These are phyloP conservation scores for Clarias pachynema DNA, from an alignment of 2,797 vertebrate genomes.

Conservation along the genomic window DNA sequence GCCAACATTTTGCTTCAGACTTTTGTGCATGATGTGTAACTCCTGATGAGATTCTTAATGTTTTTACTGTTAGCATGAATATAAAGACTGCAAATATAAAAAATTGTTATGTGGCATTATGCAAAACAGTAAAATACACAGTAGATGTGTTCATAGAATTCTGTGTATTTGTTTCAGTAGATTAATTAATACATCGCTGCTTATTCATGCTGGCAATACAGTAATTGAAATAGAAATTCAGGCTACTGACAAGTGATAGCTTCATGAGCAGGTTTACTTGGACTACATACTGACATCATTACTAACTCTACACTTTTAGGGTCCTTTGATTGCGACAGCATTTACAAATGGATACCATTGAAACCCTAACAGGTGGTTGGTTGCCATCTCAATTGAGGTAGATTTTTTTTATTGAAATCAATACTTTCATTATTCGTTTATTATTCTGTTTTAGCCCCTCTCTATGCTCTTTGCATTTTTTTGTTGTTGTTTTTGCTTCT, in stretches of 20 bases:
- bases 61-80: slow-evolving; percentile 84
- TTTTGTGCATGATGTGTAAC: slow-evolving; percentile 57
- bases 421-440: slow-evolving; percentile 42
- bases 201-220: slow-evolving; percentile 85
- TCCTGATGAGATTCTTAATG: slow-evolving; percentile 52
- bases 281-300: slow-evolving; percentile 83
- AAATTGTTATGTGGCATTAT: not conserved
- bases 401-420: slow-evolving; percentile 80
- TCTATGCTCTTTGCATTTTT: slow-evolving; percentile 30
- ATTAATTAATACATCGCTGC: slow-evolving; percentile 40
- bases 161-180: not conserved
- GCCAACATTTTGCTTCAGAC: slow-evolving; percentile 10
- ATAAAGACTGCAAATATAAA: slow-evolving; percentile 52
- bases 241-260: slow-evolving; percentile 54
- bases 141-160: not conserved
- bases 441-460: slow-evolving; percentile 34
- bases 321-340: slow-evolving; percentile 94
- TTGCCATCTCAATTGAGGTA: slow-evolving; percentile 91
- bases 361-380: slow-evolving; percentile 87
- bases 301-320: slow-evolving; percentile 95
- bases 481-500: not conserved
- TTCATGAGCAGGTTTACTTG: slow-evolving; percentile 60
- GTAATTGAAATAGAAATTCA: slow-evolving; percentile 59
- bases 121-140: not conserved
- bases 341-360: slow-evolving; percentile 98